Percentiles rank a stretch among this genome's conserved stretches.
Conservation (phyloP, 2,113 vertebrate genomes). For the Xiphias gladius region DNA sequence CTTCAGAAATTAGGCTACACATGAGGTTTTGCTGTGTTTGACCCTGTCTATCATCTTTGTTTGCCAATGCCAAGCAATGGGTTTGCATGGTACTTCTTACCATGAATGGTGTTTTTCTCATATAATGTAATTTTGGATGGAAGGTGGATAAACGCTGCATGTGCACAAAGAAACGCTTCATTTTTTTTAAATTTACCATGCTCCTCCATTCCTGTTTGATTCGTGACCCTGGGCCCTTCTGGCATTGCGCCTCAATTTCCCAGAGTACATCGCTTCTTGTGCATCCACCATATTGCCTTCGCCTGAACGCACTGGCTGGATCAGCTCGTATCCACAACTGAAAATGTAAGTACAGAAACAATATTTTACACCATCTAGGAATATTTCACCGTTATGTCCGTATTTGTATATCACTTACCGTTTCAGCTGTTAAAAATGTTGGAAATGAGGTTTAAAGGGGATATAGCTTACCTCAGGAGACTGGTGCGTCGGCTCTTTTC, state of each 20-base stretch:
- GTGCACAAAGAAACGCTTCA: neutral
- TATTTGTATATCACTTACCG: accelerated
- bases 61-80: too few species aligned
- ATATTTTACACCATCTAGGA: neutral
- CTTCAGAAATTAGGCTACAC: too few species aligned
- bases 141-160: neutral
- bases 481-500: constrained; percentile 35
- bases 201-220: neutral
- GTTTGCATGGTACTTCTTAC: too few species aligned
- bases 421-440: accelerated
- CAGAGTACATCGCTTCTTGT: constrained; percentile 39
- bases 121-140: neutral
- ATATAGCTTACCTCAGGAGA: neutral
- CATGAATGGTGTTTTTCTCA: too few species aligned
- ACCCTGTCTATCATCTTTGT: too few species aligned
- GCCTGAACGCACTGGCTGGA: constrained; percentile 62
- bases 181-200: neutral
- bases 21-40: too few species aligned
- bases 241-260: constrained; percentile 65
- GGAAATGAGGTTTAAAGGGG: neutral
- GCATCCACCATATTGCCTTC: constrained; percentile 76
- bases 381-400: accelerated
- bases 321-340: constrained; percentile 50
- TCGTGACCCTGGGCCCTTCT: neutral
- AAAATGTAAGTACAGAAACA: constrained; percentile 76